phyloP scores from a whole-genome alignment of 2,888 invertebrate species.

The Xestia sexstrigata region DNA sequence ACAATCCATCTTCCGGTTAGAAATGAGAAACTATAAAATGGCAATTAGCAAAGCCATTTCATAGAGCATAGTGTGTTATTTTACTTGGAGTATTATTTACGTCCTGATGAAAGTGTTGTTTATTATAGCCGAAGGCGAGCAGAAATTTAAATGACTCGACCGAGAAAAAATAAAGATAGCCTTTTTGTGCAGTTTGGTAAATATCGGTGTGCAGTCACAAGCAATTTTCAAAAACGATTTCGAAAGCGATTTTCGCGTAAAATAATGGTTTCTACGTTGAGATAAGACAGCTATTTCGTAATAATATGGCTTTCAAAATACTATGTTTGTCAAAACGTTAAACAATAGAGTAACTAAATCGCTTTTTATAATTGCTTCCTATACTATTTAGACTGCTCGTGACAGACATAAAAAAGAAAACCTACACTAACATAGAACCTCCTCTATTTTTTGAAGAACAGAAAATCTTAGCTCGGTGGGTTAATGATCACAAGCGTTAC shows the following conservation, averaged over 20 bases:
- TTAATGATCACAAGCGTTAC: neutral
- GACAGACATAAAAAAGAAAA: neutral
- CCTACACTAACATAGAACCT: neutral
- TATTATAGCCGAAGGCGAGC: constrained; percentile 16
- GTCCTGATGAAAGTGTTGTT: constrained; percentile 51
- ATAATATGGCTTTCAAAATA: neutral
- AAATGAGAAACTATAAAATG: constrained; percentile 77
- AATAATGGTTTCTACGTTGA: neutral
- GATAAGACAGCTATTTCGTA: neutral
- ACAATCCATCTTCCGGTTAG: constrained; percentile 71
- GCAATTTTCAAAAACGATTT: neutral
- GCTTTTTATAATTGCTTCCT: neutral
- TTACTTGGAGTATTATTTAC: constrained; percentile 53
- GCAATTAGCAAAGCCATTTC: constrained; percentile 73
- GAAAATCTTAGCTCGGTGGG: neutral
- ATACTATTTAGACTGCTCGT: neutral
- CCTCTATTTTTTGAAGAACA: neutral
- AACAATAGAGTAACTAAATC: neutral
- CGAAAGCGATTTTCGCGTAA: neutral
- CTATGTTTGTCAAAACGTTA: neutral
- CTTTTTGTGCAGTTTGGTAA: neutral
- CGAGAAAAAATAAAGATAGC: too few species aligned
- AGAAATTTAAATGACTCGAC: neutral
- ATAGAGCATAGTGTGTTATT: constrained; percentile 69
- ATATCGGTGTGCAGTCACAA: neutral